Conservation (phyloP, 2,113 vertebrate species). For the Mesoclemmys tuberculata region DNA sequence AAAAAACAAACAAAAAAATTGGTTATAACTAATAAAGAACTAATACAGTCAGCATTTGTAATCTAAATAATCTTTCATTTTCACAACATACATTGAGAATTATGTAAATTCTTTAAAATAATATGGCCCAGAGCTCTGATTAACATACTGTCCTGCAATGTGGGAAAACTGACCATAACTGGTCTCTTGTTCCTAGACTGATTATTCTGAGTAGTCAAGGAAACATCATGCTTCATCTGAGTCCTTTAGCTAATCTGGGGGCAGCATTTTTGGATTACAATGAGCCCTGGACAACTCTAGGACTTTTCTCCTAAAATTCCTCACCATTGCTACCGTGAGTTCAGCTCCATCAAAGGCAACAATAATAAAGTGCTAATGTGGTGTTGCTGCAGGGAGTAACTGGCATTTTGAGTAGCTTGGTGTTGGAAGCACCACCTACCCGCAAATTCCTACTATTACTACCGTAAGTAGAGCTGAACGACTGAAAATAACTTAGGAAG, state of each 20-base stretch:
- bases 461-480: not conserved
- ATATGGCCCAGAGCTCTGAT: not conserved
- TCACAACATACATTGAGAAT: not conserved
- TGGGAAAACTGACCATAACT: not conserved
- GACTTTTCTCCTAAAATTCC: not conserved
- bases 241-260: not conserved
- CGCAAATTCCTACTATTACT: not conserved
- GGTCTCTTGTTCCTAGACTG: constrained; percentile 38
- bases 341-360: not conserved
- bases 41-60: not conserved
- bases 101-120: not conserved
- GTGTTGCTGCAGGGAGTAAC: not conserved
- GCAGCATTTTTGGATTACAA: not conserved
- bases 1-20: constrained; percentile 21
- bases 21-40: not conserved
- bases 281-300: not conserved
- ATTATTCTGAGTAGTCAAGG: constrained; percentile 28
- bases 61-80: not conserved
- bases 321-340: not conserved
- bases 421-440: not conserved
- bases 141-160: not conserved
- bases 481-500: not conserved
- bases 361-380: not conserved
- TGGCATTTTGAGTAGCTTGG: not conserved
- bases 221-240: constrained; percentile 25